Conservation (phyloP, 2,113 vertebrate species). For the Psittacula cyanocephala region DNA sequence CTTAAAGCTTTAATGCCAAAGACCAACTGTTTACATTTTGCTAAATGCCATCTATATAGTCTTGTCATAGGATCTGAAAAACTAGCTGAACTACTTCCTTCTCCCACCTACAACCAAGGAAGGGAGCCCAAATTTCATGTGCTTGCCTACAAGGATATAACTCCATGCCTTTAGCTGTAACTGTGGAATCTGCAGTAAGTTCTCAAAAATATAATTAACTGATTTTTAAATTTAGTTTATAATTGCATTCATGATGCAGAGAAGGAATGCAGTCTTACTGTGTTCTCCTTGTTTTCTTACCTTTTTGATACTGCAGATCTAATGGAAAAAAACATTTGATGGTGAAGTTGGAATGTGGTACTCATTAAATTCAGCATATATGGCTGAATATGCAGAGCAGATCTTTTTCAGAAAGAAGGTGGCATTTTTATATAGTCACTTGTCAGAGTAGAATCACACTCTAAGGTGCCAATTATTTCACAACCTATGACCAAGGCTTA, state of each 20-base stretch:
- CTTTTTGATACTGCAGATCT: not conserved
- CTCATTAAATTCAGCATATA: not conserved
- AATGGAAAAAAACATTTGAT: not conserved
- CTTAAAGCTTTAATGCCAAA: not conserved
- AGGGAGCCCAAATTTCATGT: not conserved
- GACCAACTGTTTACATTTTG: constrained; percentile 5
- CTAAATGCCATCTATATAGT: not conserved
- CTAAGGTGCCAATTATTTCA: constrained; percentile 37
- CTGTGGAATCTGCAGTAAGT: not conserved
- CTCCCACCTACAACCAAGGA: not conserved
- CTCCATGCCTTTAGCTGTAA: not conserved
- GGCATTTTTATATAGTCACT: constrained; percentile 3
- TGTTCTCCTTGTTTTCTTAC: not conserved
- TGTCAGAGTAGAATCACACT: constrained; percentile 6
- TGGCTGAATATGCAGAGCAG: not conserved
- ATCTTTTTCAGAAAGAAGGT: constrained; percentile 11
- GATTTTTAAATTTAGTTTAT: not conserved
- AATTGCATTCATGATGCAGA: not conserved
- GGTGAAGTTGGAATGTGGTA: not conserved
- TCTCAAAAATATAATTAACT: not conserved
- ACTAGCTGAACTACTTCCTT: not conserved
- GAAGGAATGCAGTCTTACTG: not conserved
- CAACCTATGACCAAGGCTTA: constrained; percentile 42
- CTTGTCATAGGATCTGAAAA: not conserved
- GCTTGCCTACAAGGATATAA: not conserved